Conservation (phyloP, 2,113 vertebrate species). For the Pandion haliaetus region DNA sequence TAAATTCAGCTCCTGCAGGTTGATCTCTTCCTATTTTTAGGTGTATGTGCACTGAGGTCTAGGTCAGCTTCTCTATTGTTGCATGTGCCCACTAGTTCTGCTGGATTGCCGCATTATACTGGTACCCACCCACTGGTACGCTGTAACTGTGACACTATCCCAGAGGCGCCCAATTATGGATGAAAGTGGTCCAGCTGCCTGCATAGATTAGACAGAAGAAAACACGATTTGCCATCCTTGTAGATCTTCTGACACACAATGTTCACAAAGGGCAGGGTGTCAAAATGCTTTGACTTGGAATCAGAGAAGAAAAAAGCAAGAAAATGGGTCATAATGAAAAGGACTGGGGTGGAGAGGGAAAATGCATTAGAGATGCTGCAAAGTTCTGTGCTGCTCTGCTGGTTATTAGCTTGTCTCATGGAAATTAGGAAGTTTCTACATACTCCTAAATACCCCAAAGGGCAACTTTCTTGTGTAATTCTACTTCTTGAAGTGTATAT, state of each 20-base stretch:
- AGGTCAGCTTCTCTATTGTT: not conserved
- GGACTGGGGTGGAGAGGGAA: not conserved
- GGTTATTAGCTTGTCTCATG: not conserved
- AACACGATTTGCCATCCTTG: conserved; percentile 35
- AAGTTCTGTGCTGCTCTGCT: not conserved
- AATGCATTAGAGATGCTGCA: not conserved
- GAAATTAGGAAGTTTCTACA: not conserved
- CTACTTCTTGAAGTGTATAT: not conserved
- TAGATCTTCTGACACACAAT: not conserved
- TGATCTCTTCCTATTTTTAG: not conserved
- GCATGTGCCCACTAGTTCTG: not conserved
- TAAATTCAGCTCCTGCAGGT: not conserved
- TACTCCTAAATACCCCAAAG: not conserved
- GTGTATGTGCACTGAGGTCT: not conserved
- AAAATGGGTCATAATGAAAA: conserved; percentile 16
- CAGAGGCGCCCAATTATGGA: not conserved
- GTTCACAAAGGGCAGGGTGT: conserved; percentile 41
- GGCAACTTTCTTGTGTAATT: not conserved
- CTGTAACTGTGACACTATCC: not conserved
- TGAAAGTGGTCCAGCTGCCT: conserved; percentile 30
- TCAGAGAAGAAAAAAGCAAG: not conserved
- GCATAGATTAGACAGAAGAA: conserved; percentile 31
- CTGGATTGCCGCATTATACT: not conserved
- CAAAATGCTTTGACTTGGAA: not conserved
- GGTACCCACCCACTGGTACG: not conserved